Percentiles rank a stretch among this genome's conserved stretches.
Evolutionary conservation across 2,888 invertebrate genomes (phyloP).

Genomic region (Pristionchus entomophagus): DNA sequence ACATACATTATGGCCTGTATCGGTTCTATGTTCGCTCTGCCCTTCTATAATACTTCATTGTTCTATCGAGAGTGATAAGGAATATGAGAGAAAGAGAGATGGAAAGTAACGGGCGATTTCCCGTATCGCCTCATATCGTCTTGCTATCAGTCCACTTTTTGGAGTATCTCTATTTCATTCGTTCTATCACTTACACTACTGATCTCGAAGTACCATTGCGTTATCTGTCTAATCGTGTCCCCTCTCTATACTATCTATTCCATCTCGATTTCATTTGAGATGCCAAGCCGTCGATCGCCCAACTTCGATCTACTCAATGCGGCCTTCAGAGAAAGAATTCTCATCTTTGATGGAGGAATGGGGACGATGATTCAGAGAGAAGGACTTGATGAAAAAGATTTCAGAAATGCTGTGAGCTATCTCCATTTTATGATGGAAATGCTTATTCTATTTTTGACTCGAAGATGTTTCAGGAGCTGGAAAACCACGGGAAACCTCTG

Average conservation of each 20-base stretch:
- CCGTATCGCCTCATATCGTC: constrained; percentile 29
- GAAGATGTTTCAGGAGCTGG: constrained; percentile 74
- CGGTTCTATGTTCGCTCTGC: neutral
- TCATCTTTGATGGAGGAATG: constrained; percentile 79
- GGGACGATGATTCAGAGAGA: constrained; percentile 81
- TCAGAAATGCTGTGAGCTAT: constrained; percentile 69
- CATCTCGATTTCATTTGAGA: constrained; percentile 38
- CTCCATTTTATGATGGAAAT: neutral
- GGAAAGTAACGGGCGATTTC: constrained; percentile 5
- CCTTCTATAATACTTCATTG: neutral
- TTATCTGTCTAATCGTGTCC: neutral
- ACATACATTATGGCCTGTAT: neutral
- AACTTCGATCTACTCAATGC: constrained; percentile 60
- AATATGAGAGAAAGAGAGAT: neutral
- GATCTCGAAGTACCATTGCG: neutral
- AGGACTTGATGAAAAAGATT: constrained; percentile 79
- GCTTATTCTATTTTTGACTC: too few relatives aligned
- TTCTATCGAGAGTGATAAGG: neutral
- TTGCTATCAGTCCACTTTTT: constrained; percentile 24
- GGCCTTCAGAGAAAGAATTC: constrained; percentile 63
- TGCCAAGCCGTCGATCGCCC: constrained; percentile 48
- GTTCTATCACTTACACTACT: neutral
- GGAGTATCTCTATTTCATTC: constrained; percentile 3
- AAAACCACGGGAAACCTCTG: constrained; percentile 77
- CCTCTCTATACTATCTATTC: too few relatives aligned